Conservation (phyloP, 53 echinoderm and acorn worm genomes). For the Mesocentrotus franciscanus region DNA sequence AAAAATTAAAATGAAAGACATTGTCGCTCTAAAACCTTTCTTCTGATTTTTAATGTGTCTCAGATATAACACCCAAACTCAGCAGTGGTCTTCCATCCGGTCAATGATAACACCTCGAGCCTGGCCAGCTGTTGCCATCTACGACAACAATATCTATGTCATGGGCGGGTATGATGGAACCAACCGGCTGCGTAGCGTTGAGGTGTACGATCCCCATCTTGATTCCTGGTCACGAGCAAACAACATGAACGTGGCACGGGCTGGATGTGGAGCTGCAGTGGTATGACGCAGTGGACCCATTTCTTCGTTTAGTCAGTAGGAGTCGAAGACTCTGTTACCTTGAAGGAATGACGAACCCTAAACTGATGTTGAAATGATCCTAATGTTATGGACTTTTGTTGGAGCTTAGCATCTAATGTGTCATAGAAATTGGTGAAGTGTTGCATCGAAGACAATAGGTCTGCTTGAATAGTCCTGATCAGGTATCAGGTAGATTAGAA, state of each 20-base stretch:
- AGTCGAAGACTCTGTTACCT: not conserved
- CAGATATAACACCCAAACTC: conserved; percentile 99
- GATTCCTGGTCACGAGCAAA: conserved; percentile 87
- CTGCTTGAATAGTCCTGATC: no score
- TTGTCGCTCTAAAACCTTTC: not conserved
- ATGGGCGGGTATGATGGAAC: conserved; percentile 98
- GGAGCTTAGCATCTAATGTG: not conserved
- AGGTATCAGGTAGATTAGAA: no score
- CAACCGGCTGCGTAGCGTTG: conserved; percentile 87
- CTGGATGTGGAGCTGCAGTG: conserved; percentile 90
- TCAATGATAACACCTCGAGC: conserved; percentile 92
- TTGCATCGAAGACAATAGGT: no score
- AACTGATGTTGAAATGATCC: not conserved
- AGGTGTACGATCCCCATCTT: conserved; percentile 94
- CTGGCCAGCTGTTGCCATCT: conserved; percentile 94
- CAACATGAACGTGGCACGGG: conserved; percentile 92
- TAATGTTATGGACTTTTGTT: not conserved
- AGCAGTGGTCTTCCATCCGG: conserved; percentile 97
- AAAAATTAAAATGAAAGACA: no score
- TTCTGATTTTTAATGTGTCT: not conserved
- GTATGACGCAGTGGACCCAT: conserved; percentile 71
- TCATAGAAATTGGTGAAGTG: not conserved
- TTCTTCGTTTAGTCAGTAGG: not conserved
- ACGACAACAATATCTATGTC: conserved; percentile 99
- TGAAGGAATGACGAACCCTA: not conserved